These are phyloP conservation scores for Acrocyrtus sp. DNA, from an alignment of 2,888 invertebrate species.

Conservation along the genomic window DNA sequence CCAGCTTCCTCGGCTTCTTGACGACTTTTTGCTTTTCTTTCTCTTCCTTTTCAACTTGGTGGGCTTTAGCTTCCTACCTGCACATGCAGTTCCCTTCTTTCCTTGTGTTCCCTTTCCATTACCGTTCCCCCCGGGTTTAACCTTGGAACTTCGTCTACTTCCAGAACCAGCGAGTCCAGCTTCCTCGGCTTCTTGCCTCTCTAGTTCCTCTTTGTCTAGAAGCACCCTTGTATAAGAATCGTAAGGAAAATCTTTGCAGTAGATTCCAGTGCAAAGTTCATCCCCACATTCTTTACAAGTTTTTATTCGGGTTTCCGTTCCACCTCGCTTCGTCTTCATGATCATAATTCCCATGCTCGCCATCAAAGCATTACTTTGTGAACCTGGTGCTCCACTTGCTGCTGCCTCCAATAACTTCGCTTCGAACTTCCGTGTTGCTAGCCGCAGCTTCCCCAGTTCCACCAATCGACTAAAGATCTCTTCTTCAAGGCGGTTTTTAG, in stretches of 20 bases:
- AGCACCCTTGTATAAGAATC: constrained; percentile 70
- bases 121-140: constrained; percentile 13
- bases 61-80: too few relatives aligned
- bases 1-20: constrained; percentile 64
- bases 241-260: constrained; percentile 71
- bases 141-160: constrained; percentile 24
- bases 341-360: constrained; percentile 56
- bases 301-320: constrained; percentile 58
- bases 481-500: constrained; percentile 85
- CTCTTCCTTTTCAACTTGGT: too few relatives aligned
- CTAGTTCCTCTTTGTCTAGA: constrained; percentile 62
- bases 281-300: constrained; percentile 82
- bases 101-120: constrained; percentile 26
- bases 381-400: constrained; percentile 45
- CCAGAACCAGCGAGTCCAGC: constrained; percentile 24
- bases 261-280: constrained; percentile 79
- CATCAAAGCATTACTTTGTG: constrained; percentile 42
- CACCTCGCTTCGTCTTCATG: constrained; percentile 57
- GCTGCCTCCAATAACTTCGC: constrained; percentile 48
- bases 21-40: too few relatives aligned
- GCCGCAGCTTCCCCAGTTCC: constrained; percentile 59
- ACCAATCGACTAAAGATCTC: constrained; percentile 81
- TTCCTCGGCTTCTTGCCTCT: constrained; percentile 64
- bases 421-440: constrained; percentile 55
- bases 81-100: neutral